Base-by-base conservation (phyloP, 2,113 vertebrate species). In the Ciconia boyciana region DNA sequence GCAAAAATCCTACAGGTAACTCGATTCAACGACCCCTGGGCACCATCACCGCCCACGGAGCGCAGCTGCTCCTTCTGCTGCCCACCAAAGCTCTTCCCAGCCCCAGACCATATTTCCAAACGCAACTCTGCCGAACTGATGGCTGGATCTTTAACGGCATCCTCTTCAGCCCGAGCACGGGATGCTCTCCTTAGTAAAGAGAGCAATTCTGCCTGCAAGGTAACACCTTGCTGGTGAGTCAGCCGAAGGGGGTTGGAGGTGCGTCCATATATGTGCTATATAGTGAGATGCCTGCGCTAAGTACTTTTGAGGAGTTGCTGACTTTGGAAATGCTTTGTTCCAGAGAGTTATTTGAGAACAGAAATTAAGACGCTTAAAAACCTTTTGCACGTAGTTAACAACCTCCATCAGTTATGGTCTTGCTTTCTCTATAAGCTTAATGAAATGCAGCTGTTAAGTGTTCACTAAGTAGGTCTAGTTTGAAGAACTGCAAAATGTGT, bases 121-220 rank as follows among this genome's bases (percentile, higher is more conserved):
- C 0, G 8, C 52, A 25, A 2, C 57, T 28, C n/a, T 16, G 36
- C 12, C 2, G 0, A 39, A 15, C 0, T 24, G 57, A 7, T 7
- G 6, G 71, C 22, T 14, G 2, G 26, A 7, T n/a, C 32, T 16
- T 7, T 19, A 11, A 4, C n/a, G 1, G 3, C n/a, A 5, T 15
- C 66, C 14, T 52, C 32, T 34, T 32, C 49, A 34, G 31, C 80
- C 66, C 7, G 17, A 25, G n/a, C 9, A 1, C 2, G 26, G 72
- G 41, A 25, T 16, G 69, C 32, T 70, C n/a, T 32, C n/a, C 55
- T 20, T 36, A 3, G n/a, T 3, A 11, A 24, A 49, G 43, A 32
- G 31, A 70, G 21, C 12, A 8, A 8, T 26, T 48, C 25, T 5
- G 6, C 9, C 22, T 15, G 20, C 41, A 26, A 36, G 51, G 5